Percentiles rank a stretch among this genome's conserved stretches.
These are phyloP conservation scores for Daubentonia madagascariensis DNA, from an alignment of 2,113 vertebrate genomes.

Conservation along the genomic window DNA sequence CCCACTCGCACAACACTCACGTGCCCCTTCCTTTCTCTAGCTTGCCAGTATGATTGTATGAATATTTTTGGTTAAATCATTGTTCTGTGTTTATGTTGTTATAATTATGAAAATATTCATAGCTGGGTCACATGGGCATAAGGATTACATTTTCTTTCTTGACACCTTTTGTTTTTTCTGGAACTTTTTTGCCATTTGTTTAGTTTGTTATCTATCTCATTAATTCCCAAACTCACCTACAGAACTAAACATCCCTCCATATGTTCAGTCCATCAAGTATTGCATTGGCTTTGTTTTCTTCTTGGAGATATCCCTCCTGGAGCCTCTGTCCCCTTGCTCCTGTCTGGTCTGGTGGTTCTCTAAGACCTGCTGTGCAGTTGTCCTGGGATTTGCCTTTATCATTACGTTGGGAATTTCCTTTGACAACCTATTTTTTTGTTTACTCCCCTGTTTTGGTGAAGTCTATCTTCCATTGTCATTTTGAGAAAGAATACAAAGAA, in stretches of 20 bases:
- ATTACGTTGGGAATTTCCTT: slow-evolving; percentile 14
- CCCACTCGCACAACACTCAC: not conserved
- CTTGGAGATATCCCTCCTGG: not conserved
- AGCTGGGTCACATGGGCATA: not conserved
- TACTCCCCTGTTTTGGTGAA: not conserved
- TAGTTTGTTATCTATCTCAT: not conserved
- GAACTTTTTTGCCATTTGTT: not conserved
- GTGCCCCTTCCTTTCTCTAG: not conserved
- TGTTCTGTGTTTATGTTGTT: not conserved
- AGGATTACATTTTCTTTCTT: slow-evolving; percentile 35
- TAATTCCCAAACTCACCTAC: not conserved
- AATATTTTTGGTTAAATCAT: not conserved
- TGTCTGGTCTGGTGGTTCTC: not conserved
- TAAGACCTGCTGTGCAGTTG: not conserved
- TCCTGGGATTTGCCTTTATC: slow-evolving; percentile 6
- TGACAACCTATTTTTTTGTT: not conserved
- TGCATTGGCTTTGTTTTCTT: not conserved
- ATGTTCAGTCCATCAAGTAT: not conserved
- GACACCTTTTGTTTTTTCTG: not conserved
- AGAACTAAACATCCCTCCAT: not conserved
- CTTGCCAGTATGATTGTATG: not conserved
- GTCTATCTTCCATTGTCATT: not conserved
- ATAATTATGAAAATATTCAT: not conserved
- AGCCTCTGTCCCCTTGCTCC: not conserved
- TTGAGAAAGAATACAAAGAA: slow-evolving; percentile 21